Conservation (phyloP, 2,113 vertebrate species). For the Smithornis capensis region DNA sequence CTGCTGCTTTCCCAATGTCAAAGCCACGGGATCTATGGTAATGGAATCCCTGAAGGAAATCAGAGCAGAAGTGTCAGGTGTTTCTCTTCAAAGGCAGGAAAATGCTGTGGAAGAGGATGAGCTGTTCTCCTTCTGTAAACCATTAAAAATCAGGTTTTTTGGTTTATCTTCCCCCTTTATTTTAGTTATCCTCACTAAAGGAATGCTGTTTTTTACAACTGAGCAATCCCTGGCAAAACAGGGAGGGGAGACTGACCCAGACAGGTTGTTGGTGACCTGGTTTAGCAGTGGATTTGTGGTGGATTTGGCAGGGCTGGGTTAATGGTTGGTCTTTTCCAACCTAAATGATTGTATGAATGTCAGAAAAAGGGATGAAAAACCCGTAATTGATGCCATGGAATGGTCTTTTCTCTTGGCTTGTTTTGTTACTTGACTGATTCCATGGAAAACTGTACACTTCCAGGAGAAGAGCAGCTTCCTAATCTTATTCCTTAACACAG, state of each 20-base stretch:
- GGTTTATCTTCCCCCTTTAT: not conserved
- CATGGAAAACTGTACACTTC: not conserved
- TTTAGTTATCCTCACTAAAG: not conserved
- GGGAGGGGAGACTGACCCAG: not conserved
- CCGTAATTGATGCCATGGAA: not conserved
- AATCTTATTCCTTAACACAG: not conserved
- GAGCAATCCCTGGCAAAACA: not conserved
- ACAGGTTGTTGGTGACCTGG: not conserved
- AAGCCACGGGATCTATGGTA: not conserved
- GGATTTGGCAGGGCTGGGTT: not conserved
- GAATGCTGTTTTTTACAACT: not conserved
- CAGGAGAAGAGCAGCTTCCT: not conserved
- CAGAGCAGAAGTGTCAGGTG: not conserved
- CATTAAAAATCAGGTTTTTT: not conserved
- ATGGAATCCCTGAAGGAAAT: conserved; percentile 11
- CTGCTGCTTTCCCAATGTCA: not conserved
- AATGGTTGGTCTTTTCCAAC: not conserved
- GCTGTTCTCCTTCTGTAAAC: not conserved
- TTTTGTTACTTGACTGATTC: not conserved
- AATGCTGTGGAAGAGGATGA: not conserved
- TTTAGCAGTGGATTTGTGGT: not conserved
- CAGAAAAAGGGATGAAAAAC: not conserved
- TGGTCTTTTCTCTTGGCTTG: not conserved
- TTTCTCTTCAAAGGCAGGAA: not conserved
- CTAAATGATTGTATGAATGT: not conserved